Percentiles rank a stretch among this genome's conserved stretches.
Evolutionary conservation across 2,113 vertebrate species (phyloP).

Genomic region (Phaethornis superciliosus): DNA sequence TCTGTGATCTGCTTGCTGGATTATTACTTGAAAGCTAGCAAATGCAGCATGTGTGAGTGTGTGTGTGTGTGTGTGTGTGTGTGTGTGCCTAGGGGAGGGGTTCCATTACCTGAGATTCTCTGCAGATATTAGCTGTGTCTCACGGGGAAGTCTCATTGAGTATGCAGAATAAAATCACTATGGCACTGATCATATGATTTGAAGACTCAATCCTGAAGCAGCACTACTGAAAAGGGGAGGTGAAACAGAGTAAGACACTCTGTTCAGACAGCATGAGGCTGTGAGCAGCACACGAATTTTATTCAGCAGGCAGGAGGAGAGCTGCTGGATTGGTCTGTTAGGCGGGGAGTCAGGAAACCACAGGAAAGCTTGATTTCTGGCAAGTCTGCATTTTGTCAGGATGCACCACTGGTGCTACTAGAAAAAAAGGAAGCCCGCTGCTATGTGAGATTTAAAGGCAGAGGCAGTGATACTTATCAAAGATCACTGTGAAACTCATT

Average conservation of each 20-base stretch:
- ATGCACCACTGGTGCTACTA: neutral
- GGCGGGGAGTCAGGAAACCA: neutral
- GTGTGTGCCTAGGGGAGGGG: neutral
- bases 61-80: neutral
- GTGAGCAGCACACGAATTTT: conserved; percentile 41
- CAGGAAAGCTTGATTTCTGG: neutral
- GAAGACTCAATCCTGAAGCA: conserved; percentile 56
- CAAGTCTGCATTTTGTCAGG: neutral
- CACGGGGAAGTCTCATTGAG: conserved; percentile 61
- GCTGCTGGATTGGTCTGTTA: neutral
- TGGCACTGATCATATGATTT: conserved; percentile 60
- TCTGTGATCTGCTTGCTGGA: neutral
- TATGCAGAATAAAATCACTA: conserved; percentile 33
- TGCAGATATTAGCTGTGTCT: conserved; percentile 4
- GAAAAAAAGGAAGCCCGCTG: neutral
- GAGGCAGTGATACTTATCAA: neutral
- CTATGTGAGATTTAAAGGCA: neutral
- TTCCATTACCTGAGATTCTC: conserved; percentile 32
- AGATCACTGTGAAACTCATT: neutral
- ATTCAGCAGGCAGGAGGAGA: conserved; percentile 22
- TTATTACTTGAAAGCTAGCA: neutral
- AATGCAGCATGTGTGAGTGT: neutral
- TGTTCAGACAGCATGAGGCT: conserved; percentile 27
- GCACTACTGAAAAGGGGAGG: conserved; percentile 58
- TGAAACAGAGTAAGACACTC: conserved; percentile 43